Evolutionary conservation across 2,797 vertebrate genomes (phyloP).

Genomic region (Pantherophis vulpinus): DNA sequence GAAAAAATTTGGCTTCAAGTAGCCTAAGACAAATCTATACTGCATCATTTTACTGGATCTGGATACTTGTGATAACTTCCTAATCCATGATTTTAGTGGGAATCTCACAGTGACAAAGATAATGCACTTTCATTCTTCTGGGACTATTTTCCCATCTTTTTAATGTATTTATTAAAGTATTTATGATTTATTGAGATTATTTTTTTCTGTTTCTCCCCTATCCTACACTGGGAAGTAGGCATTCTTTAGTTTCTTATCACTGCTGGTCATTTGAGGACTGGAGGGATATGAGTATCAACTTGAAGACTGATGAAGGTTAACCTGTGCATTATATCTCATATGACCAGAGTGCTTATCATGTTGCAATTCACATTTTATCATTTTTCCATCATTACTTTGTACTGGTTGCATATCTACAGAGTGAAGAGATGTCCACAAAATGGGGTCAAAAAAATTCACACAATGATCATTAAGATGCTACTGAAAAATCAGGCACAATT

Average conservation of each 20-base stretch:
- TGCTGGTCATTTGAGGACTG: not conserved
- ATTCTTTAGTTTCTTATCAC: not conserved
- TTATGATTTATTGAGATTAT: not conserved
- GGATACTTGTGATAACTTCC: not conserved
- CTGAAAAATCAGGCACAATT: not conserved
- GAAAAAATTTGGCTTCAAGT: not conserved
- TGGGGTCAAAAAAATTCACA: not conserved
- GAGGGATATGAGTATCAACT: not conserved
- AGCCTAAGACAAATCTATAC: not conserved
- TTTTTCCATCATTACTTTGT: not conserved
- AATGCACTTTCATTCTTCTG: not conserved
- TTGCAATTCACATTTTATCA: not conserved
- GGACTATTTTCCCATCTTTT: not conserved
- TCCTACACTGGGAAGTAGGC: not conserved
- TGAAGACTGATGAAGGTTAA: not conserved
- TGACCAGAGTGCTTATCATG: not conserved
- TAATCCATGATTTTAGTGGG: not conserved
- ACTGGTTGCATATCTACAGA: not conserved
- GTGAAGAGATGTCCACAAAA: not conserved
- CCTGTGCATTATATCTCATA: not conserved
- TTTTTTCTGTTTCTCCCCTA: not conserved
- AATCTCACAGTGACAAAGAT: not conserved
- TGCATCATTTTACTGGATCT: not conserved
- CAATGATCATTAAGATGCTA: not conserved
- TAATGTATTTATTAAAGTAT: not conserved